These are phyloP conservation scores for Antechinus stuartii DNA, from an alignment of 2,113 vertebrate species.

Conservation along the genomic window DNA sequence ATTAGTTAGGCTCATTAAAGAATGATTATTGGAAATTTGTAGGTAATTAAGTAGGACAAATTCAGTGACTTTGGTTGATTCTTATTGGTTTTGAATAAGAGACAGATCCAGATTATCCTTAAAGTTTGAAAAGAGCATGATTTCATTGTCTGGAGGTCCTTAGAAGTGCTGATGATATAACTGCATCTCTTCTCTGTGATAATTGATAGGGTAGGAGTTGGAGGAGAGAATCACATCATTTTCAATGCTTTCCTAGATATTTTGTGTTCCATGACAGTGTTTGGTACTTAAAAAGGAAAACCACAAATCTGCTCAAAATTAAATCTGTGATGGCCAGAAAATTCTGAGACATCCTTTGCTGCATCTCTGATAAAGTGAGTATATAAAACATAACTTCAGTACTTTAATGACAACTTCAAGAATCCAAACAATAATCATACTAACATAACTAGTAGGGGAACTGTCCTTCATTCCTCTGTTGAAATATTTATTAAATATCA, in stretches of 20 bases:
- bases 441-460: no score
- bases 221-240: neutral
- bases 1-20: neutral
- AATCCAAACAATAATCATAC: no score
- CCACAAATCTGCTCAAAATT: no score
- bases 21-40: neutral
- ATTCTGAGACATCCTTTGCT: no score
- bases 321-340: no score
- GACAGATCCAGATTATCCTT: neutral
- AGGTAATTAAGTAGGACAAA: neutral
- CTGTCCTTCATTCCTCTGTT: no score
- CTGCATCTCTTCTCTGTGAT: neutral
- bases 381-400: no score
- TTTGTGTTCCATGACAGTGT: neutral
- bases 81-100: neutral
- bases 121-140: neutral
- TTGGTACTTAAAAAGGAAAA: neutral
- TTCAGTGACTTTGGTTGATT: neutral
- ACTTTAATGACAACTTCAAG: no score
- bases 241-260: neutral
- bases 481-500: no score
- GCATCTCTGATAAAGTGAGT: no score
- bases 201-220: neutral
- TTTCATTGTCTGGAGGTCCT: neutral
- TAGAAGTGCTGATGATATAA: neutral